Conservation (phyloP, 1,140 invertebrate species). For the Samia ricini region DNA sequence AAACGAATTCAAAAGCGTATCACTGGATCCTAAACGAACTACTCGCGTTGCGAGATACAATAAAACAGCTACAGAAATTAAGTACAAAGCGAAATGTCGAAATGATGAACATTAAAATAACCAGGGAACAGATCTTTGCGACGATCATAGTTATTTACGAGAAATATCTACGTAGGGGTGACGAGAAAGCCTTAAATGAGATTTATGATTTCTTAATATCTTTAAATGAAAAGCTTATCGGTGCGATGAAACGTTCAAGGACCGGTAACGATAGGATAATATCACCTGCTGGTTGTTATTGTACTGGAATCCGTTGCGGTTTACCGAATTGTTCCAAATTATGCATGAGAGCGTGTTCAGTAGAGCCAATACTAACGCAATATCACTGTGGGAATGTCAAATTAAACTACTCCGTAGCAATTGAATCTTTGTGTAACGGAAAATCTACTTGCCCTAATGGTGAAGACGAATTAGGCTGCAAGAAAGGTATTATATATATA, state of each 20-base stretch:
- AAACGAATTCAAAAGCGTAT: conserved; percentile 22
- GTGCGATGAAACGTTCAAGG: conserved; percentile 42
- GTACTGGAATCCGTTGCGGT: conserved; percentile 38
- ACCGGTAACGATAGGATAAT: conserved; percentile 48
- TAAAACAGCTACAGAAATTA: conserved; percentile 31
- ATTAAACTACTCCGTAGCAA: conserved; percentile 25
- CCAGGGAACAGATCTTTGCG: conserved; percentile 38
- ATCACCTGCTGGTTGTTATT: conserved; percentile 39
- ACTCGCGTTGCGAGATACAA: conserved; percentile 16
- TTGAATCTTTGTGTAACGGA: conserved; percentile 48
- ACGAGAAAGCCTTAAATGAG: conserved; percentile 31
- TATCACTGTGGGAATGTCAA: conserved; percentile 34
- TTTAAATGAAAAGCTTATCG: conserved; percentile 43
- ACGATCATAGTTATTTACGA: conserved; percentile 32
- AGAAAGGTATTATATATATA: conserved; percentile 27
- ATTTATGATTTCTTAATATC: conserved; percentile 36
- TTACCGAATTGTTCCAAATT: conserved; percentile 33
- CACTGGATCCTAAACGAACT: not conserved
- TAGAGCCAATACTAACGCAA: conserved; percentile 38
- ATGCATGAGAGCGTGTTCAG: conserved; percentile 46
- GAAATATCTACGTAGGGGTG: conserved; percentile 19
- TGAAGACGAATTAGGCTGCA: conserved; percentile 51
- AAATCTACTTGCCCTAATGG: conserved; percentile 42
- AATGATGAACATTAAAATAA: conserved; percentile 18
- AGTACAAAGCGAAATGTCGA: conserved; percentile 20